Percentiles rank a stretch among this genome's conserved stretches.
Evolutionary conservation across 1,140 invertebrate species (phyloP).

Genomic region (Drosophila mayri): DNA sequence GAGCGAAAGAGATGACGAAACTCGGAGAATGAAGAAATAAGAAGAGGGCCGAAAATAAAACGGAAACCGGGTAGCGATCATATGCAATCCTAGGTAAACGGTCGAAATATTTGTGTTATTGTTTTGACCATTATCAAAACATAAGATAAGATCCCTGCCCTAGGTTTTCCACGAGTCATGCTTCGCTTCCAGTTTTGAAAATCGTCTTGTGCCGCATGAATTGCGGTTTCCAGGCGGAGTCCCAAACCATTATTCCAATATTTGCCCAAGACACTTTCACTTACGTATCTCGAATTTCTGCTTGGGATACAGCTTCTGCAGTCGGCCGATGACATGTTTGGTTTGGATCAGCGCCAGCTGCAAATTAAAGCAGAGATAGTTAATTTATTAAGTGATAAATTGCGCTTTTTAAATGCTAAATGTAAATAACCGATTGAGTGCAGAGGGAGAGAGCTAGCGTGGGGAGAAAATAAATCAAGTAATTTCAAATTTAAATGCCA

Average conservation of each 20-base stretch:
- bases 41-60: constrained; percentile 2
- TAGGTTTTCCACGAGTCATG: constrained; percentile 41
- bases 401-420: constrained; percentile 38
- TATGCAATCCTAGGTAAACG: constrained; percentile 21
- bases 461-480: constrained; percentile 37
- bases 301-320: constrained; percentile 89
- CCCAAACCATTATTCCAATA: constrained; percentile 2
- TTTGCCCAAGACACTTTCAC: constrained; percentile 56
- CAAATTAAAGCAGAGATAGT: constrained; percentile 78
- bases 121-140: constrained; percentile 23
- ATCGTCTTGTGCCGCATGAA: constrained; percentile 10
- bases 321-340: constrained; percentile 89
- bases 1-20: constrained; percentile 36
- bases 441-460: neutral
- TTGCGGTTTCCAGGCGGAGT: constrained; percentile 9
- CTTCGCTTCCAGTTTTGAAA: constrained; percentile 23
- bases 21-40: constrained; percentile 1
- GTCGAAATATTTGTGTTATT: constrained; percentile 26
- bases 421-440: constrained; percentile 43
- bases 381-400: constrained; percentile 23
- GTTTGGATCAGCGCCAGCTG: constrained; percentile 93
- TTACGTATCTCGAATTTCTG: constrained; percentile 92
- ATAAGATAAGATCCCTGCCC: constrained; percentile 22
- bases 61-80: constrained; percentile 13
- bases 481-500: constrained; percentile 55